phyloP scores from a whole-genome alignment of 2,888 invertebrate genomes.

The Dicyrtoma fusca region DNA sequence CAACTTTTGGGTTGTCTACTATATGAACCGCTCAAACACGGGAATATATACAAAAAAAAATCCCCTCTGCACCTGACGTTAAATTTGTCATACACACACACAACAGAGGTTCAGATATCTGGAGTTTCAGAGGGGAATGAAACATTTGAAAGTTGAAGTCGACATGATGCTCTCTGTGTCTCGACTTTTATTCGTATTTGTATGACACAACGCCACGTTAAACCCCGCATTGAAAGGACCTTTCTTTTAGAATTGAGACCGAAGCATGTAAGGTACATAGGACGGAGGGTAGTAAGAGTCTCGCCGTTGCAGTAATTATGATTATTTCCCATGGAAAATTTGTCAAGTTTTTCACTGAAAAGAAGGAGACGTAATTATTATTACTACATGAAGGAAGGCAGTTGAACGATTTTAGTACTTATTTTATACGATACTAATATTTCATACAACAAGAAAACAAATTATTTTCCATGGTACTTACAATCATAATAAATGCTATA shows the following conservation, averaged over 20 bases:
- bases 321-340: constrained; percentile 3
- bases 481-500: not conserved
- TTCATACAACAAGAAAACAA: not conserved
- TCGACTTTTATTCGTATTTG: too few relatives aligned
- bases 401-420: too few relatives aligned
- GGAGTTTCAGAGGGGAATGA: not conserved
- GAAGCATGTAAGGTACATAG: too few relatives aligned
- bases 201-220: too few relatives aligned
- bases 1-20: too few relatives aligned
- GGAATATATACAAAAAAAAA: constrained; percentile 6
- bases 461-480: not conserved
- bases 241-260: too few relatives aligned
- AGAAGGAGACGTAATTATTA: not conserved
- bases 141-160: not conserved
- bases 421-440: too few relatives aligned
- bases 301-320: too few relatives aligned
- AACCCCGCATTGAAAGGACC: too few relatives aligned
- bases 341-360: constrained; percentile 21
- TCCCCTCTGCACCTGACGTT: constrained; percentile 53
- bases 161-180: not conserved
- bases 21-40: too few relatives aligned
- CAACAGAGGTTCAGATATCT: not conserved
- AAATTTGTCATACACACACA: constrained; percentile 52
- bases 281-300: too few relatives aligned
- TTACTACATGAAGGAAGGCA: too few relatives aligned